Evolutionary conservation across 2,113 vertebrate species (phyloP), one percentile per base, ranked within the genome.

Genomic region (Pomatorhinus ruficollis): DNA sequence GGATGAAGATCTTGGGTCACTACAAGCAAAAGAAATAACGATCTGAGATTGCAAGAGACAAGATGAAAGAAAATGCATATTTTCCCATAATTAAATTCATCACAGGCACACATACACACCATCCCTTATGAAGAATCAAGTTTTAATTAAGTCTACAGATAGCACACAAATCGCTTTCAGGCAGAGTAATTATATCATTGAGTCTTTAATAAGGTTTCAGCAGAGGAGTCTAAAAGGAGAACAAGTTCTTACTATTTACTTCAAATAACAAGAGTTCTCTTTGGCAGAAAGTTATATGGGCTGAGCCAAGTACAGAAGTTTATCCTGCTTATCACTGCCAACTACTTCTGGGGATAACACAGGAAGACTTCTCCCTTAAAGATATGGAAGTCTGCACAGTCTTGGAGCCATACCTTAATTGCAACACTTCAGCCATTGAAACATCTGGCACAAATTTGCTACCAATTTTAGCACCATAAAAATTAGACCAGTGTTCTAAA

Each of bases 31-130:
- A 85, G 16, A 7, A 64, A 10, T 52, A 52, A 83, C 54, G 30
- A 85, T 71, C 23, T 90, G 71, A 64, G 57, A 63, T 13, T 59
- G 35, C 56, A 74, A n/a, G 33, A 24, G 23, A 33, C 27, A 66
- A 79, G 47, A 70, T 21, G 15, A 76, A 86, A 75, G 28, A 68
- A 82, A 85, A 90, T 7, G 31, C 9, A 11, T 8, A 4, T 14
- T 11, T 5, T 0, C 37, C 35, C 1, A 0, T n/a, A 12, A 28
- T 54, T 76, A 42, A 33, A 19, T 21, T 22, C 10, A 28, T 28
- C 66, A 45, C 9, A 75, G 40, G 24, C 11, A 52, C 63, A 76
- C 27, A 33, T 6, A 59, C 14, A 27, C 5, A 28, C 54, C 12
- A 19, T 56, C 17, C 18, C 17, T 59, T 42, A n/a, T 4, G 65